Evolutionary conservation across 2,113 vertebrate genomes (phyloP).

Genomic region (Trogon surrucura): DNA sequence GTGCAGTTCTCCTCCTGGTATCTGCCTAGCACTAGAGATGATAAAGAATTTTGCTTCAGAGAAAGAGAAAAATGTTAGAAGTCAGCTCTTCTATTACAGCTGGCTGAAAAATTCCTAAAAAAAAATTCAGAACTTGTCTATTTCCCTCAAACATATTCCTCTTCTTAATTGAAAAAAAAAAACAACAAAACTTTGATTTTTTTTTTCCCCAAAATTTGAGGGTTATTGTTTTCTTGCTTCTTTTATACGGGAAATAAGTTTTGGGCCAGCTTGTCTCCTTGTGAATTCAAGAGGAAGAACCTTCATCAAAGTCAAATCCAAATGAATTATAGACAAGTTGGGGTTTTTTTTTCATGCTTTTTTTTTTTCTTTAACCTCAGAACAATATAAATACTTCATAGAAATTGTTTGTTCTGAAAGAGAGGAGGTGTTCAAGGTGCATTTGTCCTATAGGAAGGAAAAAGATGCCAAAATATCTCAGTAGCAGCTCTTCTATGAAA

Average conservation of each 20-base stretch:
- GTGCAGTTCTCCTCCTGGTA: background rate
- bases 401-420: background rate
- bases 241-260: background rate
- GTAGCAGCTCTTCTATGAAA: background rate
- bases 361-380: background rate
- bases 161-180: background rate
- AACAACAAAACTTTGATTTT: background rate
- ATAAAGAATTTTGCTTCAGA: background rate
- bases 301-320: background rate
- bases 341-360: background rate
- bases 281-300: background rate
- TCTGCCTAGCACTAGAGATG: background rate
- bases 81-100: background rate
- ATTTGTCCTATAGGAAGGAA: background rate
- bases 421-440: background rate
- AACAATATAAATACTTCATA: background rate
- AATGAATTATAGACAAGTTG: background rate
- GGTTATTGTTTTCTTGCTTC: background rate
- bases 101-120: background rate
- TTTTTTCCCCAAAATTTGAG: background rate
- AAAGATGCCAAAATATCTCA: background rate
- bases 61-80: background rate
- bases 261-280: background rate
- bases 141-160: background rate
- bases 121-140: background rate